Conservation (phyloP, 2,888 invertebrate species). For the Aphodius sticticus region DNA sequence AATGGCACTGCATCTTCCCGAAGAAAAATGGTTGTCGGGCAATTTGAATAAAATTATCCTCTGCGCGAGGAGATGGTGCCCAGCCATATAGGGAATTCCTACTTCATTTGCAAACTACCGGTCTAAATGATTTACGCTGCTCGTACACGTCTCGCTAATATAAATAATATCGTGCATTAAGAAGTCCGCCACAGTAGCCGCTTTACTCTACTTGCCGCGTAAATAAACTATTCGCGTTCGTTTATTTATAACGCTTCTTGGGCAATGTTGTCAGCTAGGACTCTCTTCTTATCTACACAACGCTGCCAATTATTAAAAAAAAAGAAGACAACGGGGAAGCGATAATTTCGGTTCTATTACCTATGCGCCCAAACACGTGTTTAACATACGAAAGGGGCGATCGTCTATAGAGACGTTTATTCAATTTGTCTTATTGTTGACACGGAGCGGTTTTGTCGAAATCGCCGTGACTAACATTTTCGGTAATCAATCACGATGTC, state of each 20-base stretch:
- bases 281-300: background rate
- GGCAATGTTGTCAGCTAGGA: background rate
- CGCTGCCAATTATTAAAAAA: no score
- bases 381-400: slow-evolving; percentile 4
- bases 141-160: slow-evolving; percentile 22
- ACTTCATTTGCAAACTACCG: slow-evolving; percentile 36
- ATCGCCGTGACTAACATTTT: slow-evolving; percentile 44
- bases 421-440: slow-evolving; percentile 49
- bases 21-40: background rate
- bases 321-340: no score
- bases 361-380: background rate
- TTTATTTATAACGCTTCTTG: slow-evolving; percentile 20
- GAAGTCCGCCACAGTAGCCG: slow-evolving; percentile 17
- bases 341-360: background rate
- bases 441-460: slow-evolving; percentile 45
- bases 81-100: slow-evolving; percentile 36
- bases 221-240: slow-evolving; percentile 16
- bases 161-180: slow-evolving; percentile 26
- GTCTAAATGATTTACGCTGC: slow-evolving; percentile 37
- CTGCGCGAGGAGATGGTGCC: slow-evolving; percentile 10
- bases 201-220: slow-evolving; percentile 18
- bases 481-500: slow-evolving; percentile 48
- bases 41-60: slow-evolving; percentile 39
- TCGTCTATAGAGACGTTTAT: slow-evolving; percentile 43
- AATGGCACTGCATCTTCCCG: background rate